These are phyloP conservation scores for Plebejus melissa DNA, from an alignment of 2,888 invertebrate genomes.

Conservation along the genomic window DNA sequence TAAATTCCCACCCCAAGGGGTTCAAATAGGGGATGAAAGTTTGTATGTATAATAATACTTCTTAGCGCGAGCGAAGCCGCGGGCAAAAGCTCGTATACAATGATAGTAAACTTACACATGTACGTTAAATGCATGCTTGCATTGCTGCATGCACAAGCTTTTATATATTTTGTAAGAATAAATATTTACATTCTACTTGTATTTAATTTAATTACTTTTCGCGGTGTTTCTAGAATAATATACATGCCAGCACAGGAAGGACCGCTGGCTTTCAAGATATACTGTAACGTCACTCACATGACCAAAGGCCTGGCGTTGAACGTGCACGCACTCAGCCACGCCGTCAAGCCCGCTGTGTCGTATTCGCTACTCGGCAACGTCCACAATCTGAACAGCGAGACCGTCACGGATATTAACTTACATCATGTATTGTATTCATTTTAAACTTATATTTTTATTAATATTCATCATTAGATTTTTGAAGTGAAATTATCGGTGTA, in stretches of 20 bases:
- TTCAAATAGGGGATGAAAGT: no score
- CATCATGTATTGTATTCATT: constrained; percentile 54
- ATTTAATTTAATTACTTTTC: background rate
- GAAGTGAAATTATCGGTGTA: no score
- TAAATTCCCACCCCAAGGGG: no score
- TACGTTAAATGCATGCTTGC: no score
- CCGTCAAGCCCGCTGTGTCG: constrained; percentile 70
- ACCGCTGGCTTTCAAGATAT: constrained; percentile 75
- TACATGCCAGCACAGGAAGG: constrained; percentile 77
- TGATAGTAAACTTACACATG: no score
- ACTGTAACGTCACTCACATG: constrained; percentile 74
- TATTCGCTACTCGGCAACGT: constrained; percentile 67
- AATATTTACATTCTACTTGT: no score
- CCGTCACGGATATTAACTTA: constrained; percentile 63
- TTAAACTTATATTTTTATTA: background rate
- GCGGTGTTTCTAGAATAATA: constrained; percentile 60
- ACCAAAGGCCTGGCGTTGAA: constrained; percentile 70
- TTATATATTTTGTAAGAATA: no score
- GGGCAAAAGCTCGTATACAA: no score
- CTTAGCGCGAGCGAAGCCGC: no score
- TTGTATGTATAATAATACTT: no score
- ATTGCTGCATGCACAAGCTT: no score
- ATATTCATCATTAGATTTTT: no score
- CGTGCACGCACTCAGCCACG: constrained; percentile 73
- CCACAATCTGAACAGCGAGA: constrained; percentile 57